Percentiles rank a stretch among this genome's conserved stretches.
Evolutionary conservation across 1,140 invertebrate genomes (phyloP).

Genomic region (Alviniconcha marisindica): DNA sequence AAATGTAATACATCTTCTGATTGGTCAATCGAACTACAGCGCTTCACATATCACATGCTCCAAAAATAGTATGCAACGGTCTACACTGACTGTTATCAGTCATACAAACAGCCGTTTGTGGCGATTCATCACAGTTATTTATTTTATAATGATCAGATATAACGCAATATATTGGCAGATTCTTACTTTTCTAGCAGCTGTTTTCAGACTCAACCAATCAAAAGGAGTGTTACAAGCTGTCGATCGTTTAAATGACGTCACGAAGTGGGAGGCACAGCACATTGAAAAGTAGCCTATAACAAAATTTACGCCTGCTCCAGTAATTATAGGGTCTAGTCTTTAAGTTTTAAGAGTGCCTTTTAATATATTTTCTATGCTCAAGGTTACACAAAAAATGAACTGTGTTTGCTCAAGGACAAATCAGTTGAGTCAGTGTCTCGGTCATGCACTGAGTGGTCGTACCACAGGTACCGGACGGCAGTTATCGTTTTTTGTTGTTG

Average conservation of each 20-base stretch:
- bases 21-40: not conserved
- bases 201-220: not conserved
- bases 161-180: not conserved
- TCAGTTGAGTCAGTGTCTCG: no score
- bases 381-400: no score
- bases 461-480: no score
- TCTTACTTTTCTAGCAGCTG: not conserved
- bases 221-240: not conserved
- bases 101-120: not conserved
- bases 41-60: not conserved
- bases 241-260: conserved; percentile 20
- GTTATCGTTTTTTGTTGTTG: no score
- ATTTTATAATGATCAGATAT: not conserved
- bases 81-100: not conserved
- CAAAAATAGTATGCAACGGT: not conserved
- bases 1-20: not conserved
- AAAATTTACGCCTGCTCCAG: no score
- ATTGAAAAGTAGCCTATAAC: no score
- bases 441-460: no score
- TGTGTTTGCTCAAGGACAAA: no score
- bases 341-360: no score
- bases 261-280: conserved; percentile 2
- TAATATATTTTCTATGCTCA: no score
- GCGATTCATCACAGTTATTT: not conserved
- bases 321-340: no score